phyloP scores from a whole-genome alignment of 2,888 invertebrate genomes.

The Acrocera orbiculus region DNA sequence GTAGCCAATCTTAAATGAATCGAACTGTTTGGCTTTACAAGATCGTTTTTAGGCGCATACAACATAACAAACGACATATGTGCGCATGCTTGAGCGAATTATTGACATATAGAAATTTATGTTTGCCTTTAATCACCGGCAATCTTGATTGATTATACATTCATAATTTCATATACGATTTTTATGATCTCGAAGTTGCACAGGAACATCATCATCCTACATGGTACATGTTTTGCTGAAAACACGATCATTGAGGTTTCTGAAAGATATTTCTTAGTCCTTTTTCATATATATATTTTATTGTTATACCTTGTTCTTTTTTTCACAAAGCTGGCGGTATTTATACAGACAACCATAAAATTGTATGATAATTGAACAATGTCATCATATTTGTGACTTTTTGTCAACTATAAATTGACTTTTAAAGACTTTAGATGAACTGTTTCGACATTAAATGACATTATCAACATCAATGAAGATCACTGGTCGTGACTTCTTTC shows the following conservation, averaged over 20 bases:
- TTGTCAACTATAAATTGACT: too few relatives aligned
- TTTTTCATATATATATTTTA: not conserved
- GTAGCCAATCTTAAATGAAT: too few relatives aligned
- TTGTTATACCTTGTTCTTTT: too few relatives aligned
- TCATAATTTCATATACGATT: constrained; percentile 17
- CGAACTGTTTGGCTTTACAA: too few relatives aligned
- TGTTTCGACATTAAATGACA: not conserved
- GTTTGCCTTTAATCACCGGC: constrained; percentile 18
- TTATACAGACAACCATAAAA: constrained; percentile 4
- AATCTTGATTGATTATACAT: constrained; percentile 18
- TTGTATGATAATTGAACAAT: constrained; percentile 7
- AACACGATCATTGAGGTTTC: too few relatives aligned
- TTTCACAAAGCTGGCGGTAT: too few relatives aligned
- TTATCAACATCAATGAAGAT: not conserved
- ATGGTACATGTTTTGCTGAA: constrained; percentile 4
- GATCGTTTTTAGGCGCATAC: constrained; percentile 8
- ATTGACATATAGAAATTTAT: constrained; percentile 17
- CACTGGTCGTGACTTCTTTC: too few relatives aligned
- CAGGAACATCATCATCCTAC: constrained; percentile 8
- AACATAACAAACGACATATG: constrained; percentile 9
- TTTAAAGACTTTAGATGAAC: too few relatives aligned
- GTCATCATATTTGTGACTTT: too few relatives aligned
- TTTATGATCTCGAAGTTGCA: constrained; percentile 12
- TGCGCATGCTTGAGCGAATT: constrained; percentile 12
- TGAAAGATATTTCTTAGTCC: too few relatives aligned